These are phyloP conservation scores for Limenitis camilla DNA, from an alignment of 2,888 invertebrate species.

Conservation along the genomic window DNA sequence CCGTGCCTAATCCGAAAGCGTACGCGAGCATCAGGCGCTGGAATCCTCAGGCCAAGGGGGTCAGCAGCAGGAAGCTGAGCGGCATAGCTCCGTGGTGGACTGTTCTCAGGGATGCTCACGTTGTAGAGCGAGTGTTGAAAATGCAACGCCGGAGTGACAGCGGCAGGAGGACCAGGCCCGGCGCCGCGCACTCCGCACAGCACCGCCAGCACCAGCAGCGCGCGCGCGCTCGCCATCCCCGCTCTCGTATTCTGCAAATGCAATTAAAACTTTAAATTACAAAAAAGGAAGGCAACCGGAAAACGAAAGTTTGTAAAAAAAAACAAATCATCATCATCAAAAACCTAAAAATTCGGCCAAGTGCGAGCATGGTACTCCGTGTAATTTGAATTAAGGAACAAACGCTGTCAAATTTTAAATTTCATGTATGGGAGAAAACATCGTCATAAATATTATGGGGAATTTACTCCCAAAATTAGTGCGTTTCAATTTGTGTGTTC, in stretches of 20 bases:
- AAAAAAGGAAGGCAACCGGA: no score
- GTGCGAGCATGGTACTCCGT: no score
- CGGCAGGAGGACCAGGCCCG: conserved; percentile 35
- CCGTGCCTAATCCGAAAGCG: conserved; percentile 91
- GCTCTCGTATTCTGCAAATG: conserved; percentile 22
- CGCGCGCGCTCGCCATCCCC: conserved; percentile 29
- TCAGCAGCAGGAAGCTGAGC: conserved; percentile 80
- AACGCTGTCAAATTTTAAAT: no score
- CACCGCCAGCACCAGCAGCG: conserved; percentile 40
- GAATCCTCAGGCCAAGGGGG: conserved; percentile 83
- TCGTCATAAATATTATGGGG: no score
- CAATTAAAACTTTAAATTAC: no score
- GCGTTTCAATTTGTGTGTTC: no score
- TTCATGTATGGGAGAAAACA: no score
- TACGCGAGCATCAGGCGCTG: conserved; percentile 66
- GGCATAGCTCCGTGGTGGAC: conserved; percentile 90
- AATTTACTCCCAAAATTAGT: no score
- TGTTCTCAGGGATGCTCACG: conserved; percentile 94
- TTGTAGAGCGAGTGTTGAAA: conserved; percentile 87
- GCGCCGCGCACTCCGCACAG: conserved; percentile 49
- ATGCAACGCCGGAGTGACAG: conserved; percentile 52
- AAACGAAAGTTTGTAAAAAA: no score
- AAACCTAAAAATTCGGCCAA: no score
- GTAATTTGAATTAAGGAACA: no score
- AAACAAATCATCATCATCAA: no score